A percentile compares a stretch with the other conserved stretches of the same genome.
These are phyloP conservation scores for Drosophila ironensis DNA, from an alignment of 1,140 invertebrate species.

Conservation along the genomic window DNA sequence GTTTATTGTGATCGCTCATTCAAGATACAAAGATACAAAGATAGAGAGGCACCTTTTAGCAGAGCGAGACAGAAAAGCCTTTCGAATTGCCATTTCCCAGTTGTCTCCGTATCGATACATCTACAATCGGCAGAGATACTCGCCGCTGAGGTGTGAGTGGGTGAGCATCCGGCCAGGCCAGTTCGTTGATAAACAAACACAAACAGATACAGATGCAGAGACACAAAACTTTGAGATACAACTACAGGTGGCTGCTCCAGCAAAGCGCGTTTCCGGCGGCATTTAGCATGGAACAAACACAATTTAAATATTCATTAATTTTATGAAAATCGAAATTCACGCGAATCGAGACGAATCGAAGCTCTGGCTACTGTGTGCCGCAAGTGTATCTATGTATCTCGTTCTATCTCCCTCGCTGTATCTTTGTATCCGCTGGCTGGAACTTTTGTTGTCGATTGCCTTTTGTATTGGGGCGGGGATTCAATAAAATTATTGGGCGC, in stretches of 20 bases:
- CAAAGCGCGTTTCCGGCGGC: conserved; percentile 76
- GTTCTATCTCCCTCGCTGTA: no score
- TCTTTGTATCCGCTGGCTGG: conserved; percentile 24
- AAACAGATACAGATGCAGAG: conserved; percentile 12
- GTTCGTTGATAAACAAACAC: conserved; percentile 35
- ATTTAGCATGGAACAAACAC: conserved; percentile 65
- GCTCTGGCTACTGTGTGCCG: conserved; percentile 44
- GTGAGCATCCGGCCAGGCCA: conserved; percentile 56
- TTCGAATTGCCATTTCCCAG: conserved; percentile 29
- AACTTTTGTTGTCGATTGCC: conserved; percentile 50
- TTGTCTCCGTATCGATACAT: conserved; percentile 40
- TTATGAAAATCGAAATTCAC: conserved; percentile 76
- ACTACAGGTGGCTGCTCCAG: conserved; percentile 70
- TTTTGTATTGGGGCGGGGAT: conserved; percentile 43
- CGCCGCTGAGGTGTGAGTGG: conserved; percentile 21
- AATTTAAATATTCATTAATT: conserved; percentile 80
- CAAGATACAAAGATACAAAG: conserved; percentile 10
- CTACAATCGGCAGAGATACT: conserved; percentile 7
- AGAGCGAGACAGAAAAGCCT: conserved; percentile 8
- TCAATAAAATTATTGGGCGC: conserved; percentile 80
- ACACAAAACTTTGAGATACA: conserved; percentile 6
- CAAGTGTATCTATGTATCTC: conserved; percentile 35
- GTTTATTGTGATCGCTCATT: conserved; percentile 62
- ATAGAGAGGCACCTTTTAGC: neutral
- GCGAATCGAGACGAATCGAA: conserved; percentile 13